Evolutionary conservation across 2,888 invertebrate species (phyloP), one percentile per base, ranked within the genome.

Genomic region (Sericinus montela): DNA sequence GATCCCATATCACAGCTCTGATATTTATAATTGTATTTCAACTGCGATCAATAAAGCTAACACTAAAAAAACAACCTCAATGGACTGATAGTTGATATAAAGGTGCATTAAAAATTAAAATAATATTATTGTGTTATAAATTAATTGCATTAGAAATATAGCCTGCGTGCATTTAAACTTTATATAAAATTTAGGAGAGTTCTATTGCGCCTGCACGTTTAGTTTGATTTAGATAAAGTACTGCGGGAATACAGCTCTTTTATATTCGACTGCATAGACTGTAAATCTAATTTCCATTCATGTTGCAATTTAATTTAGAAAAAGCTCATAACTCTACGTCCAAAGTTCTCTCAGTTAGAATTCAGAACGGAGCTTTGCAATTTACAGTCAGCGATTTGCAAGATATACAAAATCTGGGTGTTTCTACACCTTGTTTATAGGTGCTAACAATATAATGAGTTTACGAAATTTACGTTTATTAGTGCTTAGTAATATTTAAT

Each of bases 351-450:
- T 34, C 14, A 40, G 39, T 43, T 44, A 40, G 35, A 49, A 44
- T 49, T 40, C 44, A 39, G 29, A 44, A 35, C 35, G 23, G 35
- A 40, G 44, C 48, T 45, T 44, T 44, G 44, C 32, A 44, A 44
- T 44, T 44, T 40, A 44, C 35, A 29, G 13, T 39, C 19, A 23
- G 35, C 10, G 14, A 47, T 47, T 47, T 47, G 25, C 35, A 34
- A 44, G 44, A 28, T 39, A 44, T 38, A 43, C 48, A 34, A 44
- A 47, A 49, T 49, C 44, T 42, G 45, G 35, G 32, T 15, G 51
- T 41, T 16, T 45, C 7, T 37, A 25, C 51, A 37, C 37, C 37
- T 36, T 32, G 14, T 50, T 50, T 23, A 28, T 16, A 5, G 30
- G 32, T 32, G 32, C 38, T 43, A 44, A 32, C 38, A 37, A 48